Base-by-base conservation (phyloP, 2,888 invertebrate species). In the Pristionchus arcanus region DNA sequence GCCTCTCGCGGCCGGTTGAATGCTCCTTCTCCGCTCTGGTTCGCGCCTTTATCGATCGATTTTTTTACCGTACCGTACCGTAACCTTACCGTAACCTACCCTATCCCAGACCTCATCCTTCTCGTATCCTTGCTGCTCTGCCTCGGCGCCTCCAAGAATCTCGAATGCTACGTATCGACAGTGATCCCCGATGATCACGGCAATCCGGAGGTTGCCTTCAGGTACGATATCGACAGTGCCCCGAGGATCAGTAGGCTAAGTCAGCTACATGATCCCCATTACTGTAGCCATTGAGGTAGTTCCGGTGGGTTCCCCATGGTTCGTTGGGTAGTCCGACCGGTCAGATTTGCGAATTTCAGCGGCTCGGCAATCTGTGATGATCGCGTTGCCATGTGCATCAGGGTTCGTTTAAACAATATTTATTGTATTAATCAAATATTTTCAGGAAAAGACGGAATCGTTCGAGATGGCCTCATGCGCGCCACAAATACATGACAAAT, bases 391-490 rank as follows among this genome's bases (percentile, higher is more conserved):
- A 16, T n/a, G 59, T 85, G 84, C 84, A 28, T 59, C 3, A 55
- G 84, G 59, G 84, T 85, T 13, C 9, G 31, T 31, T 31, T 31
- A 5, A 42, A n/a, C n/a, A 42, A 42, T 42, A 42, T 42, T 31
- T 55, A 31, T 31, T 31, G 1, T 84, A 13, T 34, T 25, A 31
- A 55, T 55, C 37, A 77, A 15, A 55, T 31, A 84, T 53, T 55
- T 55, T 7, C 19, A 84, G 31, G 34, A 2, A 42, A 55, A 55
- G 21, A 42, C 13, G 13, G 16, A 55, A 21, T n/a, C 1, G 2
- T 59, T 59, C 59, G 84, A 85, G 59, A 59, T 85, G 34, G 84
- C 84, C 1, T 34, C 84, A 2, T 85, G 84, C 59, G 59, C 84
- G n/a, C 55, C 15, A 2, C 55, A 21, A 53, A 4, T 0, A 13